A percentile compares a stretch with the other conserved stretches of the same genome.
Conservation (phyloP, 2,113 vertebrate genomes). For the Gnathonemus echidnorhynchus region DNA sequence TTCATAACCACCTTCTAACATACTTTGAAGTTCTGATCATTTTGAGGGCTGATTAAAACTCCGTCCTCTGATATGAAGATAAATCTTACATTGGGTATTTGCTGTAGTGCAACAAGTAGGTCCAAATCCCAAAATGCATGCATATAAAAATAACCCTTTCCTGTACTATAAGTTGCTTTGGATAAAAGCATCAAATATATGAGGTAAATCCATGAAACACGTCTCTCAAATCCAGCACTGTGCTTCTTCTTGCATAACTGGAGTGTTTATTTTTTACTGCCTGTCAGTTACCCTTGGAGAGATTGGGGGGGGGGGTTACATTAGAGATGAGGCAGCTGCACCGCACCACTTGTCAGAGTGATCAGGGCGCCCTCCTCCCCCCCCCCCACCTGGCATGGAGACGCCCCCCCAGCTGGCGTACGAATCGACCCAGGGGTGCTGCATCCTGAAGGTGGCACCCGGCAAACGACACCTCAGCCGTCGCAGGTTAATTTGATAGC, state of each 20-base stretch:
- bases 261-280: neutral
- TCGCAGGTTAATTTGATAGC: constrained; percentile 45
- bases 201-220: neutral
- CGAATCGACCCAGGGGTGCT: neutral
- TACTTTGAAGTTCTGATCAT: neutral
- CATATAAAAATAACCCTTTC: neutral
- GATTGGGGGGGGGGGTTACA: neutral
- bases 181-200: neutral
- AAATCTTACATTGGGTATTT: neutral
- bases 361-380: neutral
- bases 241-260: neutral
- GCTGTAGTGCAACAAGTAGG: neutral
- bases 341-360: neutral
- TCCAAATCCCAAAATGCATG: neutral
- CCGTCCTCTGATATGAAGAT: neutral
- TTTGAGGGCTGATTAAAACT: neutral
- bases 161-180: neutral
- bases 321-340: neutral
- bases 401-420: neutral
- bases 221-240: neutral
- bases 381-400: neutral
- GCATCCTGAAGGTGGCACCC: constrained; percentile 33
- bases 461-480: constrained; percentile 19
- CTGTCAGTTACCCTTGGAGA: neutral
- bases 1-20: neutral